phyloP scores from a whole-genome alignment of 2,888 invertebrate species.

The Scaptomyza polygonia region DNA sequence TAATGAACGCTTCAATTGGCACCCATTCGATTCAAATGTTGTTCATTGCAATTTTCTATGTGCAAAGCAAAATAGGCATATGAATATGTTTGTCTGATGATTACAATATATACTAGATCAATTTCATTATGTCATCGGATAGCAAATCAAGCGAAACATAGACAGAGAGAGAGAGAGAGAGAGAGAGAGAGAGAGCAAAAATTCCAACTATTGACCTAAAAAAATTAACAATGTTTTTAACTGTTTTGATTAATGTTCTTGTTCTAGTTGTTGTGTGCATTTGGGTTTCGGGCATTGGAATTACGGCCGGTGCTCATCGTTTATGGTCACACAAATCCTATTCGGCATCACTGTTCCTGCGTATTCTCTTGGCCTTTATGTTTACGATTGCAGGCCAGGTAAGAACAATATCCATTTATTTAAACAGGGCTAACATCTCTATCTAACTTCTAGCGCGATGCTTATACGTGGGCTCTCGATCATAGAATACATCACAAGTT shows the following conservation, averaged over 20 bases:
- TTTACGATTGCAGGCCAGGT: conserved; percentile 93
- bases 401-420: conserved; percentile 57
- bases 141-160: conserved; percentile 21
- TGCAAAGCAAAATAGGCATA: conserved; percentile 4
- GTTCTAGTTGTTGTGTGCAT: conserved; percentile 86
- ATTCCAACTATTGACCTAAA: background rate
- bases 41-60: conserved; percentile 48
- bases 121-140: conserved; percentile 63
- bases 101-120: conserved; percentile 22
- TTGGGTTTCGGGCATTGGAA: conserved; percentile 91
- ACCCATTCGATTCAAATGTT: conserved; percentile 36
- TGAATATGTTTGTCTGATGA: background rate
- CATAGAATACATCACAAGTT: conserved; percentile 96
- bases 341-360: conserved; percentile 89
- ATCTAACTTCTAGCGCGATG: conserved; percentile 87
- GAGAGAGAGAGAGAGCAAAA: background rate
- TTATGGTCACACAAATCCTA: conserved; percentile 93
- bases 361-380: conserved; percentile 88
- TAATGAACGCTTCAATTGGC: conserved; percentile 72
- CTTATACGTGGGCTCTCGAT: conserved; percentile 94
- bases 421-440: background rate
- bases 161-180: background rate
- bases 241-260: conserved; percentile 13
- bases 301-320: conserved; percentile 92
- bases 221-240: background rate